Conservation (phyloP, 1,140 invertebrate species). For the Copidosoma floridanum region DNA sequence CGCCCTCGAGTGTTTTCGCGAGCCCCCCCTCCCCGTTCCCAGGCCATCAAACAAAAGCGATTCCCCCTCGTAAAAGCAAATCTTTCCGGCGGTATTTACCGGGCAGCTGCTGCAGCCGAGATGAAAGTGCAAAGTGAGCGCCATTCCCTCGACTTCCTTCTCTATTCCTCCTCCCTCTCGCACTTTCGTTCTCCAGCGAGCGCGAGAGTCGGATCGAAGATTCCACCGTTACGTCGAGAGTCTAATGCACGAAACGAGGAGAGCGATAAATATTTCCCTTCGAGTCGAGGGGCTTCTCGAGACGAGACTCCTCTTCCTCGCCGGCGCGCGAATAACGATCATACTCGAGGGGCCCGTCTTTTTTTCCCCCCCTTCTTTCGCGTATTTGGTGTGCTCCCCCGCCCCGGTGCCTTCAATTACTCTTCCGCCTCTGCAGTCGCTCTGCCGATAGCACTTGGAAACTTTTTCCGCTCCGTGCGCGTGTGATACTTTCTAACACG, state of each 20-base stretch:
- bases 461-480: constrained; percentile 21
- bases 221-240: not conserved
- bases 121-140: constrained; percentile 21
- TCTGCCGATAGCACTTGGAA: too few species aligned
- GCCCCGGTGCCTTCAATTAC: constrained; percentile 1
- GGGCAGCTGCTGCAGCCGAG: not conserved
- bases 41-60: constrained; percentile 18
- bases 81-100: constrained; percentile 14
- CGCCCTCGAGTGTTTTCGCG: not conserved
- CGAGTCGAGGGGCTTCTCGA: constrained; percentile 22
- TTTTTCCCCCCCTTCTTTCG: too few species aligned
- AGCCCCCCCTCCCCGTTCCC: not conserved
- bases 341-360: constrained; percentile 20
- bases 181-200: not conserved
- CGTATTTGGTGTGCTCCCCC: too few species aligned
- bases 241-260: constrained; percentile 8
- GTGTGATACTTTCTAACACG: too few species aligned
- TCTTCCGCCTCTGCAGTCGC: not conserved
- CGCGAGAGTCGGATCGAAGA: not conserved
- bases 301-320: constrained; percentile 28
- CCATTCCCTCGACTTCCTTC: constrained; percentile 5
- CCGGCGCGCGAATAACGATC: constrained; percentile 38
- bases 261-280: not conserved
- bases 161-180: not conserved
- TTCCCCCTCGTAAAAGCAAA: constrained; percentile 13